phyloP scores from a whole-genome alignment of 23 tunicate species.

The Trididemnum nubilum region DNA sequence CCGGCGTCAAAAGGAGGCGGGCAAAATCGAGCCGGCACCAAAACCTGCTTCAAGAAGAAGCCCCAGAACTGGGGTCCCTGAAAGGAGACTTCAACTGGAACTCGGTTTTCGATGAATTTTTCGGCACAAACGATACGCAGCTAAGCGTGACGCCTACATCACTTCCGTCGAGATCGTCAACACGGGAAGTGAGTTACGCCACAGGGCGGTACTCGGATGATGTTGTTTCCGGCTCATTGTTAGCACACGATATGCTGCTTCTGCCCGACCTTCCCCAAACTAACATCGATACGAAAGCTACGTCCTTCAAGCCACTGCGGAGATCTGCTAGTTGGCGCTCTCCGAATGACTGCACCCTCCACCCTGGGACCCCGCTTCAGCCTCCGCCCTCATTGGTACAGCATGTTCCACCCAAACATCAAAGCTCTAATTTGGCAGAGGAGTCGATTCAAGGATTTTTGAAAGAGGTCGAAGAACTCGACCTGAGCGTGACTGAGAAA shows the following conservation, averaged over 20 bases:
- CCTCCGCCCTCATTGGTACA: not conserved
- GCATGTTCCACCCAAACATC: not conserved
- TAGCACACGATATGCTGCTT: slow-evolving; percentile 1
- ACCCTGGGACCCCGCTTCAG: not conserved
- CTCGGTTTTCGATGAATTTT: slow-evolving; percentile 69
- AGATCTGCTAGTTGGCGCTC: not conserved
- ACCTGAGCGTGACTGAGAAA: slow-evolving; percentile 60
- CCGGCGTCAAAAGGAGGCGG: slow-evolving; percentile 8
- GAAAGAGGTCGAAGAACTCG: slow-evolving; percentile 58
- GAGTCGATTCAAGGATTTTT: slow-evolving; percentile 38
- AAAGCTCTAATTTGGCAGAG: not conserved
- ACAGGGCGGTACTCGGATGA: slow-evolving; percentile 21
- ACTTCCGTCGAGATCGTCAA: not conserved
- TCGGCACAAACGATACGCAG: slow-evolving; percentile 6
- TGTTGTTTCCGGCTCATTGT: slow-evolving; percentile 15
- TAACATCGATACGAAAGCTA: too few relatives aligned
- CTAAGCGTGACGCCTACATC: slow-evolving; percentile 28
- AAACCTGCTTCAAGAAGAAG: slow-evolving; percentile 67
- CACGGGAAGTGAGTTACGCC: not conserved
- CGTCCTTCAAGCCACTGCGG: not conserved
- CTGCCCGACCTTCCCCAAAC: slow-evolving; percentile 20
- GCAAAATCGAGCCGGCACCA: not conserved
- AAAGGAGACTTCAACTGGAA: slow-evolving; percentile 92
- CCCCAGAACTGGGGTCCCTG: slow-evolving; percentile 89
- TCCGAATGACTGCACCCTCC: not conserved